Conservation (phyloP, 2,888 invertebrate genomes). For the Panzeria rudis region DNA sequence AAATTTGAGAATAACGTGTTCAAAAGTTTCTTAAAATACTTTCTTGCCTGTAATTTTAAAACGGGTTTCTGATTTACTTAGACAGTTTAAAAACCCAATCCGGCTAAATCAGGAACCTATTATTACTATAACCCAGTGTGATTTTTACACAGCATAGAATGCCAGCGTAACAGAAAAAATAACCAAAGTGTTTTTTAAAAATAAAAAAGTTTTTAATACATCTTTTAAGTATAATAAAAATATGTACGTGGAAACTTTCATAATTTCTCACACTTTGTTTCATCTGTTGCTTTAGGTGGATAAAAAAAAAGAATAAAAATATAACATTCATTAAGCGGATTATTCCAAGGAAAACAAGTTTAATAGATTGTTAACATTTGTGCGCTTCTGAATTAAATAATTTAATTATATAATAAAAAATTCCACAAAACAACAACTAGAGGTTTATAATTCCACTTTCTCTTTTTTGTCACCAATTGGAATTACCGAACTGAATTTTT, state of each 20-base stretch:
- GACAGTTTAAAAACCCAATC: neutral
- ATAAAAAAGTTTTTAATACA: neutral
- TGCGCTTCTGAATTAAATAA: neutral
- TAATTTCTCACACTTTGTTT: neutral
- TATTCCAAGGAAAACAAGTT: constrained; percentile 5
- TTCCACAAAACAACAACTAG: neutral
- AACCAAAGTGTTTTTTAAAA: neutral
- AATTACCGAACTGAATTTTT: neutral
- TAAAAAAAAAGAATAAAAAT: neutral
- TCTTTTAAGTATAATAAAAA: neutral
- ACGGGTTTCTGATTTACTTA: neutral
- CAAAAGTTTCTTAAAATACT: neutral
- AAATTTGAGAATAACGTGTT: neutral
- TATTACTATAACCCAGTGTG: neutral
- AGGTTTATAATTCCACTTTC: neutral
- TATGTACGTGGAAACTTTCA: neutral
- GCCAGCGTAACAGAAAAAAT: neutral
- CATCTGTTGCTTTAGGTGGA: neutral
- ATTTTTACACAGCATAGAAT: neutral
- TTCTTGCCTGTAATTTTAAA: neutral
- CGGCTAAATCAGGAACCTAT: no score
- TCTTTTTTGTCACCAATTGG: neutral
- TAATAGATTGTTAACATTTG: neutral
- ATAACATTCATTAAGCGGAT: neutral
- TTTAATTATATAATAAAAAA: neutral